Evolutionary conservation across 2,888 invertebrate genomes (phyloP).

Genomic region (Athripsodes cinereus): DNA sequence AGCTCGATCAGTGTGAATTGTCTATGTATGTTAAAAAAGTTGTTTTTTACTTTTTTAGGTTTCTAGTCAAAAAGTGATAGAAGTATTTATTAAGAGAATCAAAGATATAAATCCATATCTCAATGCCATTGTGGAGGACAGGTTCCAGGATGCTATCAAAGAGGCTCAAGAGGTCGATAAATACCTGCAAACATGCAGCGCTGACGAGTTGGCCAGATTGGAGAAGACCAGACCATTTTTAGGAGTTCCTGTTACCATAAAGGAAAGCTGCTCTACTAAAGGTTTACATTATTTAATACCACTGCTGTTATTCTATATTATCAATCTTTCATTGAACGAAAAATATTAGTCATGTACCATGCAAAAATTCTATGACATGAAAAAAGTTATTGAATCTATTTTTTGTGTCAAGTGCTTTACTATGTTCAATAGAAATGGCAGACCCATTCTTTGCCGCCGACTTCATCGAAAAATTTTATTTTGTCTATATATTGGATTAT

Average conservation of each 20-base stretch:
- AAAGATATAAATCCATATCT: slow-evolving; percentile 59
- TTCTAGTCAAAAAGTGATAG: slow-evolving; percentile 39
- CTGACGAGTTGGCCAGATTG: slow-evolving; percentile 3
- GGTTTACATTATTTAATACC: too few species aligned
- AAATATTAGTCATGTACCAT: too few species aligned
- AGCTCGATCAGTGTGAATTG: too few species aligned
- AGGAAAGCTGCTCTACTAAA: slow-evolving; percentile 60
- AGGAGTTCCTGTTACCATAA: slow-evolving; percentile 68
- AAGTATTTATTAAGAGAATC: slow-evolving; percentile 58
- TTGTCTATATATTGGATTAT: not conserved
- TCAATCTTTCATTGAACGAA: too few species aligned
- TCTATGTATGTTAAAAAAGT: too few species aligned
- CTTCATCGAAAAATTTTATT: too few species aligned
- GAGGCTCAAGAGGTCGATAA: slow-evolving; percentile 60
- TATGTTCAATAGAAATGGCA: too few species aligned
- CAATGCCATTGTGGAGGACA: slow-evolving; percentile 63
- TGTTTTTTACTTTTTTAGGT: slow-evolving; percentile 14
- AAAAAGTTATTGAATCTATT: too few species aligned
- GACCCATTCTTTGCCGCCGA: too few species aligned
- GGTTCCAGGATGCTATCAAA: slow-evolving; percentile 56
- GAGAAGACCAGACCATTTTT: slow-evolving; percentile 50
- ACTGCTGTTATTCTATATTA: too few species aligned
- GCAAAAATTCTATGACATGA: too few species aligned
- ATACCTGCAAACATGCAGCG: slow-evolving; percentile 38
- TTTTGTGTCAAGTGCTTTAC: too few species aligned